Conservation (phyloP, 2,113 vertebrate genomes). For the Centropristis striata region DNA sequence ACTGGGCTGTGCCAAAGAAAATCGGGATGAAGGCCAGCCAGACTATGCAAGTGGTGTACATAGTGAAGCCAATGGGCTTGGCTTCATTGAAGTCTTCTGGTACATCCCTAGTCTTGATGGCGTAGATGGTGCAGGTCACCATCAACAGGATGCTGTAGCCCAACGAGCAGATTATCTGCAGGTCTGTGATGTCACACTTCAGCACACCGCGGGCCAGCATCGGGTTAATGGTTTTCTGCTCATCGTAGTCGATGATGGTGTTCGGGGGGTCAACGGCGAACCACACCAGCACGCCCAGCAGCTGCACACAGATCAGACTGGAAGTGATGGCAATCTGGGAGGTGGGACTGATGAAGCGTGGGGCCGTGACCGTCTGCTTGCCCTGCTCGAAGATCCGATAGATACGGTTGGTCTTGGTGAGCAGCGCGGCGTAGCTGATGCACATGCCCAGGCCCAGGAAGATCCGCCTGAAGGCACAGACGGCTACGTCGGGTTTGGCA, state of each 20-base stretch:
- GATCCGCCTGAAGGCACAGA: slow-evolving; percentile 83
- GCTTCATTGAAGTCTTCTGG: slow-evolving; percentile 85
- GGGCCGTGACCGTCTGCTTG: slow-evolving; percentile 82
- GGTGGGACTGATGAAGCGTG: slow-evolving; percentile 83
- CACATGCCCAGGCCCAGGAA: slow-evolving; percentile 85
- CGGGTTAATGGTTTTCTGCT: slow-evolving; percentile 83
- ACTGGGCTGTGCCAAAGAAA: slow-evolving; percentile 85
- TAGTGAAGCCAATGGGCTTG: slow-evolving; percentile 84
- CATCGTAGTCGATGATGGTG: slow-evolving; percentile 83
- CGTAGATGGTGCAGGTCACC: slow-evolving; percentile 85
- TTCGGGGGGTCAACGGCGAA: slow-evolving; percentile 83
- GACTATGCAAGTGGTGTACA: slow-evolving; percentile 85
- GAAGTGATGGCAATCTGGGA: slow-evolving; percentile 84
- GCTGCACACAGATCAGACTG: slow-evolving; percentile 81
- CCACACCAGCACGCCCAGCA: slow-evolving; percentile 82
- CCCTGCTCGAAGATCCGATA: slow-evolving; percentile 84
- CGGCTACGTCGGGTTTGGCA: slow-evolving; percentile 79
- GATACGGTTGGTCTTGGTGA: slow-evolving; percentile 84
- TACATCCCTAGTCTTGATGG: slow-evolving; percentile 83
- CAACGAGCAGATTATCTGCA: slow-evolving; percentile 84
- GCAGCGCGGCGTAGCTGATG: slow-evolving; percentile 84
- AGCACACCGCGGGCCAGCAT: slow-evolving; percentile 80
- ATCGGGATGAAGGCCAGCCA: slow-evolving; percentile 85
- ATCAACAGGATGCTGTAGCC: slow-evolving; percentile 84
- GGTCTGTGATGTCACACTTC: slow-evolving; percentile 85